Conservation (phyloP, 2,888 invertebrate species). For the Lordiphosa andalusiaca region DNA sequence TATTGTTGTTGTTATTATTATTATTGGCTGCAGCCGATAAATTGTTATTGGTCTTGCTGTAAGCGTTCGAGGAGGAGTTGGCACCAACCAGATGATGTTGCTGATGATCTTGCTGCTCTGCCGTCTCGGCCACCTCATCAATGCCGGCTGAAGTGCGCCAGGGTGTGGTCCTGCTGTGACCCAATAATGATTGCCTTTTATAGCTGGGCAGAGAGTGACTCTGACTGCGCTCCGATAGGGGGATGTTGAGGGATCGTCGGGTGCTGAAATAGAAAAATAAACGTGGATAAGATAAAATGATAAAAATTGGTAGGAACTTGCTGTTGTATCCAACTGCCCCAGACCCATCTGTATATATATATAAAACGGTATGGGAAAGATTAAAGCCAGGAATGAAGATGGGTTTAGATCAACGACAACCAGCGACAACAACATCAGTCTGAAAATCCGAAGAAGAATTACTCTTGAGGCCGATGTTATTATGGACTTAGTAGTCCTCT, state of each 20-base stretch:
- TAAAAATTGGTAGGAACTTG: too few species aligned
- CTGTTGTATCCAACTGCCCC: too few species aligned
- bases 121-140: conserved; percentile 38
- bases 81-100: too few species aligned
- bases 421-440: too few species aligned
- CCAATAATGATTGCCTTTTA: conserved; percentile 62
- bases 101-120: conserved; percentile 11
- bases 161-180: conserved; percentile 28
- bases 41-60: conserved; percentile 9
- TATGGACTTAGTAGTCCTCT: too few species aligned
- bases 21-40: conserved; percentile 14
- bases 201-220: conserved; percentile 43
- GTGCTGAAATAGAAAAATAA: conserved; percentile 47
- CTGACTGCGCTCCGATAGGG: conserved; percentile 48
- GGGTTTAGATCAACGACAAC: too few species aligned
- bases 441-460: too few species aligned
- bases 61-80: not conserved
- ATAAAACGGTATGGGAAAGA: too few species aligned
- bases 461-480: too few species aligned
- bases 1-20: conserved; percentile 35
- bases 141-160: conserved; percentile 55
- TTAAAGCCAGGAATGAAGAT: too few species aligned
- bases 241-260: conserved; percentile 76
- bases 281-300: too few species aligned
- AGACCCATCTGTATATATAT: too few species aligned